Evolutionary conservation across 2,888 invertebrate species (phyloP), one percentile per base, ranked within the genome.

Genomic region (Lasioglossum malachurum): DNA sequence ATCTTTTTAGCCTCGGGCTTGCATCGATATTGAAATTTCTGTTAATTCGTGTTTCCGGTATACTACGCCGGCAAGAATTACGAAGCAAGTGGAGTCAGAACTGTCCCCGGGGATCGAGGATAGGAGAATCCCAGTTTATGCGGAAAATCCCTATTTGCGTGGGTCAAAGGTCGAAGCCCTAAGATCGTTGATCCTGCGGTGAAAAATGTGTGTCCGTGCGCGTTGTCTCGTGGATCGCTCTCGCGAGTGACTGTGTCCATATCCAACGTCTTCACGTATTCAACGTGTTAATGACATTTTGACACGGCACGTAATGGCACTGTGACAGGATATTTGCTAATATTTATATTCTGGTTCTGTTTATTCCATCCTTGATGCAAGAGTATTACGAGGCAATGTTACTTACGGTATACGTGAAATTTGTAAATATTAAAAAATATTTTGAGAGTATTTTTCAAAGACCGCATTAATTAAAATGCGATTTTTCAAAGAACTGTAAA

Each of bases 171-270:
- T 82, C 89, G 90, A 90, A 90, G 80, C 81, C 84, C 72, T 31
- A 77, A 84, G 82, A 90, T 81, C 82, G 88, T 80, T 86, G 86
- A 88, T 88, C 88, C 83, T 81, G 80, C 79, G 86, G 88, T 93
- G 93, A 93, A 93, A 93, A 93, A 92, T 91, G 93, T 91, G 12
- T 23, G 8, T 84, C 82, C 76, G 73, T 82, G 88, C 80, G 82
- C 83, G 86, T 80, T 88, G 86, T 83, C 83, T 84, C 76, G 83
- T 90, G 83, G 88, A 91, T 91, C 89, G 84, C 87, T 90, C 90
- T 89, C 86, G 76, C 71, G 72, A 76, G 69, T 60, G 82, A 75
- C 76, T 74, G 44, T 75, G 64, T 31, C 44, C 35, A 2, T 46
- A 27, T 12, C 31, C 27, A 35, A 35, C 35, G 35, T 35, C n/a